phyloP scores from a whole-genome alignment of 64 coral and sea anemone species.

The Montipora foliosa region DNA sequence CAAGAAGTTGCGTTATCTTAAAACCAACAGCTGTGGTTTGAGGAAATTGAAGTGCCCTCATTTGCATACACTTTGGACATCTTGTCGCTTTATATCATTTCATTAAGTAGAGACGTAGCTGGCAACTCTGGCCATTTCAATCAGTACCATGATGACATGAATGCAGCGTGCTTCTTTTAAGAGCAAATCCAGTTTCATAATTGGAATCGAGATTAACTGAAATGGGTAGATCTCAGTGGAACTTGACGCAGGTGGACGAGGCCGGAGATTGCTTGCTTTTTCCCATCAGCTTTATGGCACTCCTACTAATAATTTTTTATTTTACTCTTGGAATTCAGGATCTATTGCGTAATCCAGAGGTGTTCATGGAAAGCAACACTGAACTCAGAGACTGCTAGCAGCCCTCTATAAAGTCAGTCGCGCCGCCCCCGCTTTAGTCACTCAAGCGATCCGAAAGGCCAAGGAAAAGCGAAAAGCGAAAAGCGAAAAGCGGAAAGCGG shows the following conservation, averaged over 20 bases:
- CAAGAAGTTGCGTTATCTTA: background rate
- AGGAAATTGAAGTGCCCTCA: background rate
- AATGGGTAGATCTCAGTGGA: slow-evolving; percentile 16
- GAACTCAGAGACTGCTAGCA: too few relatives aligned
- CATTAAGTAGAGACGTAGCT: background rate
- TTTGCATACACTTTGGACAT: background rate
- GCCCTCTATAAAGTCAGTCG: too few relatives aligned
- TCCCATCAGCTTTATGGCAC: too few relatives aligned
- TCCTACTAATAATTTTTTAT: too few relatives aligned
- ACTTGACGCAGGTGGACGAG: too few relatives aligned
- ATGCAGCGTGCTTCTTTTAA: background rate
- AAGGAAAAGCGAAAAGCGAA: too few relatives aligned
- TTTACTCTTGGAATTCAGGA: slow-evolving; percentile 33
- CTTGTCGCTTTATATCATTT: background rate
- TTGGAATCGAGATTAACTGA: background rate
- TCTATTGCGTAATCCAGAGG: slow-evolving; percentile 52
- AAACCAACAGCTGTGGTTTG: background rate
- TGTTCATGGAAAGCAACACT: slow-evolving; percentile 20
- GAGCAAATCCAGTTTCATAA: slow-evolving; percentile 50
- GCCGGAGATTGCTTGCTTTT: too few relatives aligned
- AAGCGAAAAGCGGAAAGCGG: too few relatives aligned
- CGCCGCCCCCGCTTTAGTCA: too few relatives aligned
- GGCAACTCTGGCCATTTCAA: background rate
- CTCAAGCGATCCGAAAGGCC: too few relatives aligned
- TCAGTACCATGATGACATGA: background rate